These are phyloP conservation scores for Anorthoa munda DNA, from an alignment of 2,888 invertebrate genomes.

Conservation along the genomic window DNA sequence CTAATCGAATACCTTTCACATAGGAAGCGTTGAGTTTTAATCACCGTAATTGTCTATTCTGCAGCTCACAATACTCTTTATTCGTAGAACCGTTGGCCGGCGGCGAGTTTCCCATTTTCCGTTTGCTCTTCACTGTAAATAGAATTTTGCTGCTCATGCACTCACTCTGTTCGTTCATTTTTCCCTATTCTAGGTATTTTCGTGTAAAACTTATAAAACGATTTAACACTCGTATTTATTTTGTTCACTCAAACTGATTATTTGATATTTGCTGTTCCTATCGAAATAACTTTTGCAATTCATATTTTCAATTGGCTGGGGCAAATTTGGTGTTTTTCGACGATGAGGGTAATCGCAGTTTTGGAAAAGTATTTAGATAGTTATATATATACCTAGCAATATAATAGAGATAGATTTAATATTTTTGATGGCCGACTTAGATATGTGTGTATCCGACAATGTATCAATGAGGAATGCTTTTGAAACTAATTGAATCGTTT, in stretches of 20 bases:
- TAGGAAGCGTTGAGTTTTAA: background rate
- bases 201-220: background rate
- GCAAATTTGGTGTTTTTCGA: background rate
- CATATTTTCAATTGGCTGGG: background rate
- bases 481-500: constrained; percentile 12
- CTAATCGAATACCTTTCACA: background rate
- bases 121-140: constrained; percentile 15
- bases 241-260: constrained; percentile 3
- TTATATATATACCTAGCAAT: background rate
- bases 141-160: constrained; percentile 14
- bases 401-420: background rate
- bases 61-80: background rate
- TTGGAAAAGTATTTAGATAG: background rate
- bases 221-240: background rate
- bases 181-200: background rate
- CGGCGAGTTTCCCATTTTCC: constrained; percentile 8
- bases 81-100: background rate
- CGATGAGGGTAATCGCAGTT: background rate
- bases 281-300: background rate
- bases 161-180: background rate
- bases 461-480: constrained; percentile 1
- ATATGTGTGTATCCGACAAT: background rate
- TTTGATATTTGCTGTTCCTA: background rate
- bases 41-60: background rate
- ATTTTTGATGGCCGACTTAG: background rate